Evolutionary conservation across 2,888 invertebrate genomes (phyloP).

Genomic region (Drosophila flavopinicola): DNA sequence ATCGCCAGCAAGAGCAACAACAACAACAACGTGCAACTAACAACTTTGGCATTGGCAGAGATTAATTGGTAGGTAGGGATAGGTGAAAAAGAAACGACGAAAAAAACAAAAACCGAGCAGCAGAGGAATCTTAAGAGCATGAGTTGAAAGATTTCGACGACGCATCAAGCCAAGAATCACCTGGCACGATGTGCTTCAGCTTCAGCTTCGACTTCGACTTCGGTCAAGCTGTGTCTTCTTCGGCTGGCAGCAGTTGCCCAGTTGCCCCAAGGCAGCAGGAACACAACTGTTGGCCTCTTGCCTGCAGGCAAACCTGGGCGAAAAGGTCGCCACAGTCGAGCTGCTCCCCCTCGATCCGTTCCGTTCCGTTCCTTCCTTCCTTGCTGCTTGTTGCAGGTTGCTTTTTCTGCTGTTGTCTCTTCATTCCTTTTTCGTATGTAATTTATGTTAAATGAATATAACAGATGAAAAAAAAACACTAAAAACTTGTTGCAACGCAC

Average conservation of each 20-base stretch:
- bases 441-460: constrained; percentile 82
- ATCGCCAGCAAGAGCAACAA: constrained; percentile 60
- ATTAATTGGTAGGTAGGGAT: constrained; percentile 83
- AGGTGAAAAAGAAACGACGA: constrained; percentile 64
- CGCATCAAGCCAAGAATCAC: constrained; percentile 74
- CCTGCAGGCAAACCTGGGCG: constrained; percentile 46
- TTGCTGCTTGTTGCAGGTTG: constrained; percentile 28
- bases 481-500: constrained; percentile 75
- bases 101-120: constrained; percentile 28
- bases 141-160: constrained; percentile 78
- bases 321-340: constrained; percentile 51
- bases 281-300: constrained; percentile 51
- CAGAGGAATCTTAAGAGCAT: constrained; percentile 69
- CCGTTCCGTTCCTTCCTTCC: background rate
- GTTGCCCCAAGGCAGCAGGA: constrained; percentile 36
- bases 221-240: constrained; percentile 48
- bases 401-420: constrained; percentile 14
- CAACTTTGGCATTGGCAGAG: constrained; percentile 84
- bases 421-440: constrained; percentile 66
- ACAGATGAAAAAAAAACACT: constrained; percentile 74
- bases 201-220: background rate
- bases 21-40: constrained; percentile 74
- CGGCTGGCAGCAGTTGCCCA: constrained; percentile 3
- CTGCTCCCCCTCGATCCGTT: background rate
- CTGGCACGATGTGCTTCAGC: constrained; percentile 58